Evolutionary conservation across 1,140 invertebrate genomes (phyloP).

Genomic region (Panulirus ornatus): DNA sequence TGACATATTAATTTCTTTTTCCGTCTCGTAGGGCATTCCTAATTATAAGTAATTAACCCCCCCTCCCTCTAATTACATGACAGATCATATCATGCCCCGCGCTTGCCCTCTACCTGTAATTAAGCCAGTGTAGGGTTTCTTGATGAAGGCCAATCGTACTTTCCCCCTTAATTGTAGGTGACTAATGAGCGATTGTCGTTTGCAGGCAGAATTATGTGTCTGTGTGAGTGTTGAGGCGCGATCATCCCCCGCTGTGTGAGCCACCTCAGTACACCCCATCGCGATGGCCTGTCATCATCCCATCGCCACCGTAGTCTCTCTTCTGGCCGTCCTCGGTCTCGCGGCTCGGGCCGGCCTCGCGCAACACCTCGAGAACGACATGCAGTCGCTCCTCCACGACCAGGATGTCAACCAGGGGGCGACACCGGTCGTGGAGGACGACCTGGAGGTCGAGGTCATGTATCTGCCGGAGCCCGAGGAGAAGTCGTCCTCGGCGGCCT

Average conservation of each 20-base stretch:
- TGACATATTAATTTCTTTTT: too few species aligned
- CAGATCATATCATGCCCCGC: too few species aligned
- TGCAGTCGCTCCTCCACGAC: constrained; percentile 57
- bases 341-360: neutral
- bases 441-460: constrained; percentile 50
- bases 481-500: neutral
- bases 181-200: neutral
- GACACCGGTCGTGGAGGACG: constrained; percentile 12
- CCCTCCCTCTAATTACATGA: too few species aligned
- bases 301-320: neutral
- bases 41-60: too few species aligned
- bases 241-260: neutral
- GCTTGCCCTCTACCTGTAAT: too few species aligned
- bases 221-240: neutral
- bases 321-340: neutral
- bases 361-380: constrained; percentile 66
- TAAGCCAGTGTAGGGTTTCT: too few species aligned
- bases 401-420: constrained; percentile 29
- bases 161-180: too few species aligned
- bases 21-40: too few species aligned
- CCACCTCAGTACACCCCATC: neutral
- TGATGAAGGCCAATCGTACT: too few species aligned
- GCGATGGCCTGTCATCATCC: neutral
- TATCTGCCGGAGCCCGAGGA: constrained; percentile 44
- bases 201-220: neutral